Evolutionary conservation across 2,113 vertebrate genomes (phyloP).

Genomic region (Trichomycterus rosablanca): DNA sequence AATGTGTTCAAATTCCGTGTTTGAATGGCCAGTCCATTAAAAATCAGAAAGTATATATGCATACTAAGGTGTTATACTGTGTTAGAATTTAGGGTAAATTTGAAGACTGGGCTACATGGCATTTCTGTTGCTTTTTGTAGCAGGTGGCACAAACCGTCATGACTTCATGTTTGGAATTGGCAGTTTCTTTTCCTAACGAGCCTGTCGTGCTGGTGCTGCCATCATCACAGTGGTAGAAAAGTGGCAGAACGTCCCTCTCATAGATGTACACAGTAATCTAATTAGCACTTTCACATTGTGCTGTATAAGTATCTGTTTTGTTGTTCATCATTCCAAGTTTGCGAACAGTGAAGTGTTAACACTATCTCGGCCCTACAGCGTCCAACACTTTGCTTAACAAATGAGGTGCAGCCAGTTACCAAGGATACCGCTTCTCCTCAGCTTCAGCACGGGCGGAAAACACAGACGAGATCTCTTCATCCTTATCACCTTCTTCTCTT

Average conservation of each 20-base stretch:
- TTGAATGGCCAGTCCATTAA: no score
- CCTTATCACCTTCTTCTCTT: slow-evolving; percentile 5
- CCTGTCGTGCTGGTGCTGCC: neutral
- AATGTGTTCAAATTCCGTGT: no score
- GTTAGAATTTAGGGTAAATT: no score
- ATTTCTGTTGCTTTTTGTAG: no score
- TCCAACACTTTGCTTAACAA: slow-evolving; percentile 59
- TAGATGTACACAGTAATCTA: no score
- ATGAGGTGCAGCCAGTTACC: slow-evolving; percentile 65
- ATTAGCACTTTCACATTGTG: neutral
- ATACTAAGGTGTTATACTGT: no score
- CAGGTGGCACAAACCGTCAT: neutral
- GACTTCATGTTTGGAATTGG: neutral
- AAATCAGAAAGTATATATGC: no score
- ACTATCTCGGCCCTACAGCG: slow-evolving; percentile 46
- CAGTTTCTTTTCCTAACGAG: slow-evolving; percentile 15
- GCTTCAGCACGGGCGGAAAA: slow-evolving; percentile 54
- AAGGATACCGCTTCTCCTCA: slow-evolving; percentile 60
- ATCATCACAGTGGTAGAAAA: no score
- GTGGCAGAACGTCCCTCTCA: neutral
- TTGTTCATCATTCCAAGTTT: neutral
- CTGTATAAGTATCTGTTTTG: neutral
- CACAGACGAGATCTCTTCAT: slow-evolving; percentile 19
- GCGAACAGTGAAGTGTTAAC: slow-evolving; percentile 25
- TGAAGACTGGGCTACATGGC: no score